A percentile compares a stretch with the other conserved stretches of the same genome.
These are phyloP conservation scores for Antedon mediterranea DNA, from an alignment of 53 echinoderm and acorn worm species.

Conservation along the genomic window DNA sequence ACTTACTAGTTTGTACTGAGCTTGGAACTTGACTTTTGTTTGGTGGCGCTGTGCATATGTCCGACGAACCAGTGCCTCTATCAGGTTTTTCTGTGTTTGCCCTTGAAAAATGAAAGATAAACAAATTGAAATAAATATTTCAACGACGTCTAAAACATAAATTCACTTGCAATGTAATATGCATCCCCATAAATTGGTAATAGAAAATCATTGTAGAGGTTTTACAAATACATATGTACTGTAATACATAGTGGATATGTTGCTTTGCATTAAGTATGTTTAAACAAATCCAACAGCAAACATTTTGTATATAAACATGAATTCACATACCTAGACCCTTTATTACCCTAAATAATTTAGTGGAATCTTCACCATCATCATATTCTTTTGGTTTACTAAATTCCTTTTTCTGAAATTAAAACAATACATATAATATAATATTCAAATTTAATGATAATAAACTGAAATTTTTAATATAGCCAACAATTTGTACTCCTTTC, in stretches of 20 bases:
- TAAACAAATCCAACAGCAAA: background rate
- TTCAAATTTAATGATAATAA: no score
- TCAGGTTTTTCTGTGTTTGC: slow-evolving; percentile 36
- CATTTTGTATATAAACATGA: background rate
- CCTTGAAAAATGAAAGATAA: slow-evolving; percentile 14
- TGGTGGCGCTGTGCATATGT: slow-evolving; percentile 65
- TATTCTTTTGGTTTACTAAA: slow-evolving; percentile 47
- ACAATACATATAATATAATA: background rate
- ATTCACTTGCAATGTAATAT: no score
- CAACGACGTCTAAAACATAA: no score
- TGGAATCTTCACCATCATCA: slow-evolving; percentile 63
- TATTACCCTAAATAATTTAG: slow-evolving; percentile 67
- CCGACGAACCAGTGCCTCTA: slow-evolving; percentile 48
- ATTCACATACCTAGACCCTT: slow-evolving; percentile 76
- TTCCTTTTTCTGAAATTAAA: slow-evolving; percentile 53
- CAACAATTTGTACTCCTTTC: background rate
- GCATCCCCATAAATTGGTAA: no score
- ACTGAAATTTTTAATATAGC: no score
- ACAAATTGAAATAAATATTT: no score
- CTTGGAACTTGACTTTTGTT: slow-evolving; percentile 53
- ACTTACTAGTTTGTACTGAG: slow-evolving; percentile 72
- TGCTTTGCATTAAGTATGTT: no score
- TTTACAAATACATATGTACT: no score
- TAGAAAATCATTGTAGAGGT: no score
- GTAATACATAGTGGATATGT: no score